phyloP scores from a whole-genome alignment of 2,113 vertebrate species.

The Heloderma charlesbogerti region DNA sequence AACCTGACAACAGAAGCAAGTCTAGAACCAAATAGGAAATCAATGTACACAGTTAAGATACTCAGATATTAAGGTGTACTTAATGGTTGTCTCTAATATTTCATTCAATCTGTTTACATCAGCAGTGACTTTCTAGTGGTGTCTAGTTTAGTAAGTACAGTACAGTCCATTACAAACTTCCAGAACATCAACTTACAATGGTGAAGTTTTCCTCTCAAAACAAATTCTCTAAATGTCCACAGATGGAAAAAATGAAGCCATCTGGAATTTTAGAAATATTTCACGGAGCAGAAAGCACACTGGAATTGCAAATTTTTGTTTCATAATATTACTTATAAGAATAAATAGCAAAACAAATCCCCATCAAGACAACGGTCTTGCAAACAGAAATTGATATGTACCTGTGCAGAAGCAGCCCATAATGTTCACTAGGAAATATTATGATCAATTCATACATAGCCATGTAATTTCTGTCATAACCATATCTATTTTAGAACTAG shows the following conservation, averaged over 20 bases:
- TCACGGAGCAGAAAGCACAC: not conserved
- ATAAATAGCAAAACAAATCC: not conserved
- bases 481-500: not conserved
- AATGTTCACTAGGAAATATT: not conserved
- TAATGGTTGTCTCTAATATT: not conserved
- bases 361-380: not conserved
- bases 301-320: slow-evolving; percentile 7
- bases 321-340: not conserved
- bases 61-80: not conserved
- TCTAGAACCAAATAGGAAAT: not conserved
- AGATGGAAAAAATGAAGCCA: slow-evolving; percentile 33
- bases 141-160: not conserved
- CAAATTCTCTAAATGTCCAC: slow-evolving; percentile 6
- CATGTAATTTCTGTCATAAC: too few species aligned
- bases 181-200: not conserved
- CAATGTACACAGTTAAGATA: not conserved
- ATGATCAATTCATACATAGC: not conserved
- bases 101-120: not conserved
- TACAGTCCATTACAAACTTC: not conserved
- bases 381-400: not conserved
- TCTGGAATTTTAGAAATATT: slow-evolving; percentile 33
- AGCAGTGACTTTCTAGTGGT: not conserved
- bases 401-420: not conserved
- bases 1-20: not conserved
- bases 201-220: slow-evolving; percentile 21